These are phyloP conservation scores for Nemapogon koenigi DNA, from an alignment of 2,888 invertebrate genomes.

Conservation along the genomic window DNA sequence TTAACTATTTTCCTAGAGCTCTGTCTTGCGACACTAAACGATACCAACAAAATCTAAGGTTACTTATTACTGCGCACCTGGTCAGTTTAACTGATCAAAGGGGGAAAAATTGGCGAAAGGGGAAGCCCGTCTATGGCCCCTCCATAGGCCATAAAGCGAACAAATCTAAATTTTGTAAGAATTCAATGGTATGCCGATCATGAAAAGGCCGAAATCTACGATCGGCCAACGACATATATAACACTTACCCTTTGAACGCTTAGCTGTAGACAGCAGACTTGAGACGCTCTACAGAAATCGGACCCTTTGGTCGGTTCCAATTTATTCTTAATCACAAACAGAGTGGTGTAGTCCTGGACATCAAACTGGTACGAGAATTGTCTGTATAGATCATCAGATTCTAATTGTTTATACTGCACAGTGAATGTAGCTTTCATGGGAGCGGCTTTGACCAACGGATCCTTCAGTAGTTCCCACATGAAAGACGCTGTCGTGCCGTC, in stretches of 20 bases:
- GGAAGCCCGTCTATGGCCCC: too few relatives aligned
- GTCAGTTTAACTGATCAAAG: too few relatives aligned
- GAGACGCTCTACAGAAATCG: slow-evolving; percentile 89
- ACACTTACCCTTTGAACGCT: slow-evolving; percentile 68
- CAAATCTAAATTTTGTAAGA: too few relatives aligned
- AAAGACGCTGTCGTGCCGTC: slow-evolving; percentile 80
- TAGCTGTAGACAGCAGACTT: slow-evolving; percentile 83
- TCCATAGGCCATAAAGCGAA: too few relatives aligned
- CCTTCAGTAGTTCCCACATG: slow-evolving; percentile 81
- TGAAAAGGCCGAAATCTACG: too few relatives aligned
- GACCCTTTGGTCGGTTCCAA: slow-evolving; percentile 80
- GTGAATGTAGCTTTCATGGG: slow-evolving; percentile 55
- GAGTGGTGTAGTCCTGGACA: slow-evolving; percentile 82
- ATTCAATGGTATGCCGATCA: too few relatives aligned
- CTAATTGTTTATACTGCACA: slow-evolving; percentile 35
- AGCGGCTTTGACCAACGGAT: slow-evolving; percentile 63
- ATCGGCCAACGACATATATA: not conserved
- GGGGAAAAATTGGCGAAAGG: too few relatives aligned
- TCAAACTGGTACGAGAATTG: slow-evolving; percentile 76
- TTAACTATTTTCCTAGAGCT: too few relatives aligned
- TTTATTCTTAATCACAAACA: slow-evolving; percentile 80
- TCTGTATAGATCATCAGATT: slow-evolving; percentile 36
- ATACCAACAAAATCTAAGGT: too few relatives aligned
- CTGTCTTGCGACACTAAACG: too few relatives aligned
- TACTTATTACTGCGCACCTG: too few relatives aligned